Evolutionary conservation across 2,113 vertebrate species (phyloP), one percentile per base, ranked within the genome.

Genomic region (Halcyon malimbica): DNA sequence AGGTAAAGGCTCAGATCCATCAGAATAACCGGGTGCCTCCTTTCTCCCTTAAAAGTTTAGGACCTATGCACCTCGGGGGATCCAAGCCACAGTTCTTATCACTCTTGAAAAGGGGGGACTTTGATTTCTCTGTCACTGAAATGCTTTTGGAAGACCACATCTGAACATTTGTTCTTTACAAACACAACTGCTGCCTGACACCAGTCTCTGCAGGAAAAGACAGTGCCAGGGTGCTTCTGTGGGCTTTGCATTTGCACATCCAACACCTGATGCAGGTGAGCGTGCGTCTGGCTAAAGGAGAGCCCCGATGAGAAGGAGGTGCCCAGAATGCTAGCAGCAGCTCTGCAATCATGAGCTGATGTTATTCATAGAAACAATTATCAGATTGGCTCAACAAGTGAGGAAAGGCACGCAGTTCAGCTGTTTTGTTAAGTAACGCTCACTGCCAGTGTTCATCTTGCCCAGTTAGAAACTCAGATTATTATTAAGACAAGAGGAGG

Each of bases 11-110:
- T 86, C 37, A 46, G 44, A 60, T 42, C n/a, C 9, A 4, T 51
- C 57, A 67, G 15, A 50, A 51, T 31, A 26, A 76, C 1, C 16
- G 0, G 1, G 5, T 46, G 10, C 9, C 6, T 53, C 29, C 53
- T 50, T 95, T 70, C 6, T 86, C 15, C 33, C n/a, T 74, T 12
- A 15, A 59, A 83, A 39, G 4, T 13, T 17, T 28, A 28, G 63
- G 33, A 88, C 11, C 3, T 46, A 1, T 1, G 6, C 17, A 31
- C 1, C 7, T 59, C 3, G 4, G 19, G 37, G 13, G 31, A 35
- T 57, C 9, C 1, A 6, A 89, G 23, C 25, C 29, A 19, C 13
- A 21, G 15, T 13, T 71, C 31, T 11, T 11, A 5, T 24, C 31
- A 11, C 53, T 19, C 69, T 68, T 42, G 35, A 46, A 39, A 81